A percentile compares a stretch with the other conserved stretches of the same genome.
Conservation (phyloP, 2,797 vertebrate genomes). For the Gymnocypris eckloni region DNA sequence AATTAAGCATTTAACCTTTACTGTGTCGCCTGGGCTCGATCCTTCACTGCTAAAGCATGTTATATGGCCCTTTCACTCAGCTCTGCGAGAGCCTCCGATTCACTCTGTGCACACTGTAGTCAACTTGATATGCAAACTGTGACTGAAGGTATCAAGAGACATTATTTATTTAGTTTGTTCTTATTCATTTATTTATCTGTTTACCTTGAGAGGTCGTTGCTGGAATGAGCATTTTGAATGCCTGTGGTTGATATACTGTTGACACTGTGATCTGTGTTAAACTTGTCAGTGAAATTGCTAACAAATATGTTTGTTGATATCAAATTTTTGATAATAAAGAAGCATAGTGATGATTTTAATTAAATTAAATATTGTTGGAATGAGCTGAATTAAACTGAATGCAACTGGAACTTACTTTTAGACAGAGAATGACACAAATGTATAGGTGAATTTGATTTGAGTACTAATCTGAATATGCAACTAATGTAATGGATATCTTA, state of each 20-base stretch:
- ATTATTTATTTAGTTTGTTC: neutral
- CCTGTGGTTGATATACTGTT: neutral
- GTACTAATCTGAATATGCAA: neutral
- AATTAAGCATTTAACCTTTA: slow-evolving; percentile 74
- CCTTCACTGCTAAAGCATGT: slow-evolving; percentile 64
- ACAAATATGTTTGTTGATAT: neutral
- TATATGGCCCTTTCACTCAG: slow-evolving; percentile 38
- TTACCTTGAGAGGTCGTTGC: neutral
- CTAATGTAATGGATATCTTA: neutral
- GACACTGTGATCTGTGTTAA: neutral
- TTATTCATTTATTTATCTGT: neutral
- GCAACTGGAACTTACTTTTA: neutral
- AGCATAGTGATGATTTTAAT: neutral
- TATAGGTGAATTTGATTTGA: neutral
- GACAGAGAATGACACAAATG: neutral
- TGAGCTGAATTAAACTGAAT: neutral
- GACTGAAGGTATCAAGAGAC: neutral
- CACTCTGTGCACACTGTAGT: neutral
- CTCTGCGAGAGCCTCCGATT: neutral
- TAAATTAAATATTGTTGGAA: neutral
- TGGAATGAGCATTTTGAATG: neutral
- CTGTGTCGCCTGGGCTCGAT: slow-evolving; percentile 59
- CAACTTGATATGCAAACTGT: neutral
- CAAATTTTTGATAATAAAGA: neutral
- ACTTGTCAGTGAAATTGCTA: neutral